A percentile compares a stretch with the other conserved stretches of the same genome.
Conservation (phyloP, 37 sponge, comb jelly and placozoan genomes). For the Geodia barretti region DNA sequence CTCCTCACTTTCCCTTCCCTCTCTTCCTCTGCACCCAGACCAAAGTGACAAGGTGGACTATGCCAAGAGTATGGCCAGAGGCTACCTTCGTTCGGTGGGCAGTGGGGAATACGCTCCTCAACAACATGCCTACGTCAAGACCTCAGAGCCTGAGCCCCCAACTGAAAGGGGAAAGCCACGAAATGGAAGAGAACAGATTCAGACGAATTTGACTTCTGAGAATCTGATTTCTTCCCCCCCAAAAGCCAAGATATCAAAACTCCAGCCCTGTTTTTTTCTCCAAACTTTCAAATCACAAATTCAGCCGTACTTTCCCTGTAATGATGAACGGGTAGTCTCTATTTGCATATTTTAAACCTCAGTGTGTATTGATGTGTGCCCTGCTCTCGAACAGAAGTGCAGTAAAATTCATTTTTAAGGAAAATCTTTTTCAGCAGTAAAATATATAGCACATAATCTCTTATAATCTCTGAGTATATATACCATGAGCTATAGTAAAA, state of each 20-base stretch:
- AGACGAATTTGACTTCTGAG: constrained; percentile 17
- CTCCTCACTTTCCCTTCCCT: not conserved
- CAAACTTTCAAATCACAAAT: not conserved
- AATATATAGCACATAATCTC: no score
- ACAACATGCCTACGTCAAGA: not conserved
- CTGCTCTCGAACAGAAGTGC: no score
- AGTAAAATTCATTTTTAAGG: no score
- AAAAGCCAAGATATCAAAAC: no score
- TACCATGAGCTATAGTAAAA: no score
- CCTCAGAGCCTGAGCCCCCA: no score
- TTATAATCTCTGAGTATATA: no score
- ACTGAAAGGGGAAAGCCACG: not conserved
- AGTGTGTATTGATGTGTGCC: no score
- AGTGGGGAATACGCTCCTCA: constrained; percentile 59
- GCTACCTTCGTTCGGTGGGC: constrained; percentile 51
- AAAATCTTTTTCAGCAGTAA: no score
- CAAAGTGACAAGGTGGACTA: constrained; percentile 28
- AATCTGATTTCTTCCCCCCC: not conserved
- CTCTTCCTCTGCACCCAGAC: not conserved
- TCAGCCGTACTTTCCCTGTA: no score
- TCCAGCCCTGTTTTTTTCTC: not conserved
- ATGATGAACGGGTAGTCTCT: no score
- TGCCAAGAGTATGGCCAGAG: constrained; percentile 61
- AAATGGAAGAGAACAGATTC: constrained; percentile 15
- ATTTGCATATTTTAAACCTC: no score